Base-by-base conservation (phyloP, 2,888 invertebrate genomes). In the Bellardia pandia region DNA sequence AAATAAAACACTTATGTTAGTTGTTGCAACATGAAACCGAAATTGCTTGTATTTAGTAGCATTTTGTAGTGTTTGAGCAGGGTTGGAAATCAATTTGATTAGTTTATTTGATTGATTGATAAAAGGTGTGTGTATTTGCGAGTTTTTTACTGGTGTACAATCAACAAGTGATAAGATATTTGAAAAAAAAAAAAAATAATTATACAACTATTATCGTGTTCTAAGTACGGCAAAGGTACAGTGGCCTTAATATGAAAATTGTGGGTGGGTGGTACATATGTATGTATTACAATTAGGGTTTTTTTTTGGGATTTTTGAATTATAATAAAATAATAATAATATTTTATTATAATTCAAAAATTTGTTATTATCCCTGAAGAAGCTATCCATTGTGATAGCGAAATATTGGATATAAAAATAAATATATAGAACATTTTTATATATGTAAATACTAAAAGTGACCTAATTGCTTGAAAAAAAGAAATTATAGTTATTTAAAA, bases 81-180 rank as follows among this genome's bases (percentile, higher is more conserved):
- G 8, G 30, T 69, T 45, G 23, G 45, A 33, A 30, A 56, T 56
- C 9, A 13, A n/a, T 13, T 60, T 60, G 33, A 13, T 60, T 58
- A 14, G 14, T 60, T 68, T 37, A 37, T 37, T 37, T 30, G 14
- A 13, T 23, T 69, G 69, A 51, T 51, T 33, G 48, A 30, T 51
- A 69, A 69, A 16, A 69, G 33, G 30, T n/a, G 9, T 71, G 51
- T 37, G 1, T 66, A 23, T 45, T 16, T 45, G 9, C 13, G 8
- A 40, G n/a, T 45, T 7, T n/a, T 37, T 71, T 37, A n/a, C 6
- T 56, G 51, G 37, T 33, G 16, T 37, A 42, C 40, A 72, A 40
- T 58, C 13, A 16, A 8, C 30, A n/a, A 42, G 16, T 51, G 60
- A 75, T 75, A 75, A 75, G 75, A 75, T 75, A 75, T 42, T 30